Conservation (phyloP, 2,797 vertebrate genomes). For the Poeciliopsis infans region DNA sequence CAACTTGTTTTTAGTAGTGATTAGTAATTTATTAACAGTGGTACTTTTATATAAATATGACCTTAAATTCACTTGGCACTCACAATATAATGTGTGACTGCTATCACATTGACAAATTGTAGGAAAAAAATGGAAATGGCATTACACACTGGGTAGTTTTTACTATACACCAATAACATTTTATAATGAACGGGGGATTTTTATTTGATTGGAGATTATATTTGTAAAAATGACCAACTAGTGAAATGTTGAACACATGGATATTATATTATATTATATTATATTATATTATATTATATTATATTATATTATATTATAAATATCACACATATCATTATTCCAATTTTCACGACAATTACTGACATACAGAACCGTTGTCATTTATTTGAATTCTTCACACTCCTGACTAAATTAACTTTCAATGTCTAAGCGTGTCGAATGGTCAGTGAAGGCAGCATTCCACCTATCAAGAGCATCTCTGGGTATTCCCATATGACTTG, state of each 20-base stretch:
- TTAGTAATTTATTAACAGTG: background rate
- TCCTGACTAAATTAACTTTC: background rate
- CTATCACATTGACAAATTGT: background rate
- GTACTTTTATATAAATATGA: background rate
- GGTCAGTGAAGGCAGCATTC: constrained; percentile 46
- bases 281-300: background rate
- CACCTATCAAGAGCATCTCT: background rate
- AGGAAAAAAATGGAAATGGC: background rate
- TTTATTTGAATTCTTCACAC: background rate
- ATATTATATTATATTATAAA: background rate
- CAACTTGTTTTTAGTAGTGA: background rate
- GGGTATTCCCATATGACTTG: constrained; percentile 49
- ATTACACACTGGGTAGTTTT: background rate
- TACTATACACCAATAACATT: background rate
- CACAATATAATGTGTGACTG: background rate
- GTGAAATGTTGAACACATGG: background rate
- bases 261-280: background rate
- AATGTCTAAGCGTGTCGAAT: background rate
- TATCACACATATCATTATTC: background rate
- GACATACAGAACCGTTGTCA: background rate
- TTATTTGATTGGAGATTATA: background rate
- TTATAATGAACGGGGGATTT: background rate
- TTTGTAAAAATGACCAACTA: background rate
- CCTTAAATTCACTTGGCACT: background rate
- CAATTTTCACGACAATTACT: background rate